Evolutionary conservation across 2,888 invertebrate species (phyloP).

Genomic region (Amblyteles armatorius): DNA sequence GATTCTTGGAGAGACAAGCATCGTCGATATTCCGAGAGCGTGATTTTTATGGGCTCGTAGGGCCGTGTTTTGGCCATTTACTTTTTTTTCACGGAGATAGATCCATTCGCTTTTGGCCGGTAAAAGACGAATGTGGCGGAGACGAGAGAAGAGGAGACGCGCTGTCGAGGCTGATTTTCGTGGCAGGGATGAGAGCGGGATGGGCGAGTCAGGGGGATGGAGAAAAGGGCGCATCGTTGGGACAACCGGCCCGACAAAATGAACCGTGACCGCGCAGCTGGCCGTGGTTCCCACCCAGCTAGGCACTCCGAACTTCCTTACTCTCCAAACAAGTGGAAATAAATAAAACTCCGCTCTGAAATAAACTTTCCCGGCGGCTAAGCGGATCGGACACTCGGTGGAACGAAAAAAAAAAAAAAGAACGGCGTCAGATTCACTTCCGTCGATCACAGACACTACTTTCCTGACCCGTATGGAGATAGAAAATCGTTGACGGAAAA

Average conservation of each 20-base stretch:
- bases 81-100: constrained; percentile 48
- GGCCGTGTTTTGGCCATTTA: constrained; percentile 74
- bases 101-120: constrained; percentile 38
- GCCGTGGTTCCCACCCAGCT: constrained; percentile 72
- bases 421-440: constrained; percentile 36
- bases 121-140: constrained; percentile 61
- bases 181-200: background rate
- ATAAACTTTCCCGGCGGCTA: constrained; percentile 76
- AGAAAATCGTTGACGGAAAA: background rate
- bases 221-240: constrained; percentile 40
- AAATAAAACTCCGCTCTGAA: constrained; percentile 76
- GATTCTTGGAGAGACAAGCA: constrained; percentile 45
- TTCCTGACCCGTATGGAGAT: constrained; percentile 3
- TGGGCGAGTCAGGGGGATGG: constrained; percentile 32
- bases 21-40: constrained; percentile 68
- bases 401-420: constrained; percentile 51
- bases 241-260: constrained; percentile 70
- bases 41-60: constrained; percentile 79
- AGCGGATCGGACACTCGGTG: constrained; percentile 68
- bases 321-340: constrained; percentile 72
- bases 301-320: constrained; percentile 71
- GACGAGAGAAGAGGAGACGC: constrained; percentile 42
- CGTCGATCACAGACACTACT: constrained; percentile 16
- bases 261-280: constrained; percentile 77
- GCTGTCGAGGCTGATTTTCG: constrained; percentile 20